Conservation (phyloP, 2,797 vertebrate species). For the Hylomyscus alleni region DNA sequence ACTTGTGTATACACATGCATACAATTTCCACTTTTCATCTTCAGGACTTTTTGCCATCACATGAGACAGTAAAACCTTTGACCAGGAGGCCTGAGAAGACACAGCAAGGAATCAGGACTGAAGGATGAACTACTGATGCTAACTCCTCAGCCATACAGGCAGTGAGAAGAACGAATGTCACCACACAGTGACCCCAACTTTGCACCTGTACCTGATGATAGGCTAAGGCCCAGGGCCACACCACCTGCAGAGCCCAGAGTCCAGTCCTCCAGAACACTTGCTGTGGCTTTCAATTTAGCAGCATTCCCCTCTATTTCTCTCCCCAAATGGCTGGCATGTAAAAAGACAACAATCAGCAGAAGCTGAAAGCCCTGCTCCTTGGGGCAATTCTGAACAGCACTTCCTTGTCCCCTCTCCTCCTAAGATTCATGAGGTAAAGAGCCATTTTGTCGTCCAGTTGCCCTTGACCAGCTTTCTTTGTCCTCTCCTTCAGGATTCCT, state of each 20-base stretch:
- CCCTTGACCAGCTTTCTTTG: not conserved
- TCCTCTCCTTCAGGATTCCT: not conserved
- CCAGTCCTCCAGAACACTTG: accelerated
- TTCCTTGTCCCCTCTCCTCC: not conserved
- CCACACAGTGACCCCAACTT: not conserved
- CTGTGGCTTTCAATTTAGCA: accelerated
- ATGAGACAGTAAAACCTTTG: no score
- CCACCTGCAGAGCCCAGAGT: not conserved
- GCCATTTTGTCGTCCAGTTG: not conserved
- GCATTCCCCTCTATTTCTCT: accelerated
- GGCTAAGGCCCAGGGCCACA: not conserved
- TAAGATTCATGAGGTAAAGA: no score
- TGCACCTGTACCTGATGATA: not conserved
- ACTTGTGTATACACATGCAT: no score
- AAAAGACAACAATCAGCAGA: not conserved
- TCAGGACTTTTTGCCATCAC: no score
- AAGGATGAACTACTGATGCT: not conserved
- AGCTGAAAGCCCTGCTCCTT: not conserved
- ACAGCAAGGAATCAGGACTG: not conserved
- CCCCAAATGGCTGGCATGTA: not conserved
- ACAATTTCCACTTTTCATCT: not conserved
- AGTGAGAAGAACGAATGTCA: no score
- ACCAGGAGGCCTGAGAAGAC: not conserved
- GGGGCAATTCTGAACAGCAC: no score
- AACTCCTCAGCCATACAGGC: not conserved